Base-by-base conservation (phyloP, 2,113 vertebrate genomes). In the Taurulus bubalis region DNA sequence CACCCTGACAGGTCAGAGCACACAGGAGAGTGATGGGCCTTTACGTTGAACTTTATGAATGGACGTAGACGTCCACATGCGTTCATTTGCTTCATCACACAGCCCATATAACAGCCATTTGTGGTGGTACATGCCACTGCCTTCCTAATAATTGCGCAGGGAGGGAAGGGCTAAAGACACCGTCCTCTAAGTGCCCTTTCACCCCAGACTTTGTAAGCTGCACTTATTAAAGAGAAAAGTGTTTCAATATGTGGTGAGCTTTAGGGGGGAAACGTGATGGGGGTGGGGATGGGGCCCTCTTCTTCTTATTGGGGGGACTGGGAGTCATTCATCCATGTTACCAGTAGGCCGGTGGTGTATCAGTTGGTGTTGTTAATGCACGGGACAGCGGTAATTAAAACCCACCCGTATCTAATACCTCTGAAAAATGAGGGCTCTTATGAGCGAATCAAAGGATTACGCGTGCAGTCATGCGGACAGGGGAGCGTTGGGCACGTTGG, bases 161-260 rank as follows among this genome's bases (percentile, higher is more conserved):
- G 80, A 91, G 86, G 84, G 91, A 89, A 90, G 93, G 94, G 94
- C 95, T 95, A 92, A 94, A 96, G 96, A 96, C 97, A 95, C 94
- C 95, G 94, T 96, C 97, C 96, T 95, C 95, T 79, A 86, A 91
- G 92, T 98, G 98, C 96, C 97, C 98, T 98, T 98, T 99, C 98
- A 98, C 98, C 98, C 95, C 69, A 90, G 94, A 95, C 96, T 96
- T 95, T 97, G 96, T 96, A 92, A 96, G 96, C 94, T 96, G 95
- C 96, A 97, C 96, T 98, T 99, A 99, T 98, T 98, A 98, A 97
- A 97, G 95, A 95, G 96, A 96, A 99, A 99, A 99, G 97, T 98
- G 97, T 95, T 99, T 99, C 98, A 99, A 97, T 98, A 98, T 99
- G 98, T 98, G 94, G 78, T 87, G 72, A 86, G 90, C 92, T 92